Conservation (phyloP, 1,140 invertebrate genomes). For the Phortica variegata region DNA sequence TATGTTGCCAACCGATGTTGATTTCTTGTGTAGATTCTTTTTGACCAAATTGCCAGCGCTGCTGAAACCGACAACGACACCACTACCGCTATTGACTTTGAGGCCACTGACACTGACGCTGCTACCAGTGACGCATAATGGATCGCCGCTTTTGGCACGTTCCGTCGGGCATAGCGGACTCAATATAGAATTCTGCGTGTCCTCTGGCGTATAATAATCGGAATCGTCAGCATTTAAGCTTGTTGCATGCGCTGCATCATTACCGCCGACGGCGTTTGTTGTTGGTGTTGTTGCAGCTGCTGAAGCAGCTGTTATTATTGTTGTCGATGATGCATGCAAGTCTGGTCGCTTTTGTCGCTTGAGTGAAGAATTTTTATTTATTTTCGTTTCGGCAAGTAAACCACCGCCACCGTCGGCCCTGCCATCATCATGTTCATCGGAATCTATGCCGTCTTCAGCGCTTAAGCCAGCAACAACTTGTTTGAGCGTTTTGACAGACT, state of each 20-base stretch:
- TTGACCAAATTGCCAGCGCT: constrained; percentile 24
- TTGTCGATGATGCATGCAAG: too few species aligned
- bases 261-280: neutral
- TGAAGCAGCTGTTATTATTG: constrained; percentile 18
- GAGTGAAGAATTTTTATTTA: neutral
- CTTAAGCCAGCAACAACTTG: constrained; percentile 28
- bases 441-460: constrained; percentile 10
- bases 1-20: constrained; percentile 52
- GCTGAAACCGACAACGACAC: constrained; percentile 32
- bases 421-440: neutral
- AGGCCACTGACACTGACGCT: constrained; percentile 1
- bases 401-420: neutral
- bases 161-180: constrained; percentile 58
- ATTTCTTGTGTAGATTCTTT: constrained; percentile 49
- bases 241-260: constrained; percentile 12
- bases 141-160: constrained; percentile 41
- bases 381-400: too few species aligned
- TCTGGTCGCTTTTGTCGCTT: constrained; percentile 19
- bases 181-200: constrained; percentile 65
- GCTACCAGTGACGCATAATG: constrained; percentile 16
- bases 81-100: neutral
- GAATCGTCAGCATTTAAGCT: constrained; percentile 63
- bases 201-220: constrained; percentile 73
- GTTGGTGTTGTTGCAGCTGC: constrained; percentile 20
- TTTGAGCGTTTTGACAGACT: constrained; percentile 33